Percentiles rank a stretch among this genome's conserved stretches.
Conservation (phyloP, 2,888 invertebrate genomes). For the Drosophila colorata region DNA sequence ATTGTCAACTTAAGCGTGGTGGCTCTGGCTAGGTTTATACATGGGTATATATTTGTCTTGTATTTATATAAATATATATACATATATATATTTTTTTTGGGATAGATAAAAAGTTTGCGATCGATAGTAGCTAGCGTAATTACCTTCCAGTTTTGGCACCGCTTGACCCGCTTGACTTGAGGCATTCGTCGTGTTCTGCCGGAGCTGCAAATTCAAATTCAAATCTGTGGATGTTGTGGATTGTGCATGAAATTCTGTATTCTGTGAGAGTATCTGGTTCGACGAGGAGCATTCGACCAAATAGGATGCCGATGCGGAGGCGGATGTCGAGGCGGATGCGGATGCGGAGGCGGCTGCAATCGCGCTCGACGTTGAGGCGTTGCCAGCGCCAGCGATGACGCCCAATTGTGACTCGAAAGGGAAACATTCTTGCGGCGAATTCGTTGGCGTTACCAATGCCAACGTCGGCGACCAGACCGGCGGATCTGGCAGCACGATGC, state of each 20-base stretch:
- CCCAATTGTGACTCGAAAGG: conserved; percentile 52
- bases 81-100: conserved; percentile 1
- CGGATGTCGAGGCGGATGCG: conserved; percentile 28
- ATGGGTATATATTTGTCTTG: background rate
- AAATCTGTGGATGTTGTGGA: conserved; percentile 77
- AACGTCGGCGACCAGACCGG: conserved; percentile 69
- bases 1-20: conserved; percentile 13
- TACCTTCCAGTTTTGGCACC: conserved; percentile 73
- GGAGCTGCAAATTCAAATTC: conserved; percentile 79
- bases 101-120: background rate
- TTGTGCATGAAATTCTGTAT: conserved; percentile 69
- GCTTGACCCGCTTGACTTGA: conserved; percentile 43
- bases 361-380: conserved; percentile 43
- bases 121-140: conserved; percentile 41
- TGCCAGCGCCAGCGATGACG: conserved; percentile 72
- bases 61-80: conserved; percentile 1
- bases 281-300: conserved; percentile 70
- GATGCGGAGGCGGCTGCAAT: conserved; percentile 37
- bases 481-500: conserved; percentile 30
- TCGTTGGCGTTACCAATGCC: conserved; percentile 76
- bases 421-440: conserved; percentile 74
- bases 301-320: conserved; percentile 56
- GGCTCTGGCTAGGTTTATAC: conserved; percentile 1
- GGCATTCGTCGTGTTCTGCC: conserved; percentile 66
- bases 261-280: conserved; percentile 61